Evolutionary conservation across 2,113 vertebrate species (phyloP).

Genomic region (Proterorhinus semilunaris): DNA sequence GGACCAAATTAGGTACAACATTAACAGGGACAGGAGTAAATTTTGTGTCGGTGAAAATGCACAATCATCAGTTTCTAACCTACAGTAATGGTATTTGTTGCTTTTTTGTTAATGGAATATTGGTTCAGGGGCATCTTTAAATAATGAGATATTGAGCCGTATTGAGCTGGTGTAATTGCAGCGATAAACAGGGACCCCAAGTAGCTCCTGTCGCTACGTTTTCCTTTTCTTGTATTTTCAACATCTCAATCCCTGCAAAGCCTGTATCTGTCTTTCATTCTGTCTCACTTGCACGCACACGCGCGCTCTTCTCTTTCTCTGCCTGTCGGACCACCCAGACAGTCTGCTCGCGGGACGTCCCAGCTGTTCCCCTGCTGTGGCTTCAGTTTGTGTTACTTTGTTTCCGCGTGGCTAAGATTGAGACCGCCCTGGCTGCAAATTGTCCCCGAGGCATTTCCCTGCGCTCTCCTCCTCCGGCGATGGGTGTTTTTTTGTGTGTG

Average conservation of each 20-base stretch:
- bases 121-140: conserved; percentile 39
- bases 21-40: background rate
- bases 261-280: conserved; percentile 48
- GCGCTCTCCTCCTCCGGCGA: conserved; percentile 44
- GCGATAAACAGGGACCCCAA: conserved; percentile 41
- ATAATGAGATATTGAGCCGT: conserved; percentile 64
- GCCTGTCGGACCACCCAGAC: conserved; percentile 75
- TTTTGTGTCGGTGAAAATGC: background rate
- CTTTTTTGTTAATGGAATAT: conserved; percentile 21
- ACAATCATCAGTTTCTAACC: background rate
- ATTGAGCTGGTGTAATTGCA: conserved; percentile 57
- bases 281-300: conserved; percentile 39
- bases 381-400: conserved; percentile 79
- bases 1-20: no score
- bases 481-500: conserved; percentile 69
- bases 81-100: conserved; percentile 8
- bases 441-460: conserved; percentile 41
- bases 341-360: conserved; percentile 59
- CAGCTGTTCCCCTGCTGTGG: conserved; percentile 78
- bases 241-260: conserved; percentile 29
- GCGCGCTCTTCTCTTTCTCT: conserved; percentile 40
- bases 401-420: conserved; percentile 71
- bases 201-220: conserved; percentile 17
- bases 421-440: conserved; percentile 45
- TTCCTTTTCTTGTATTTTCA: conserved; percentile 35